These are phyloP conservation scores for Thalassarche chlororhynchos DNA, from an alignment of 2,113 vertebrate genomes.

Conservation along the genomic window DNA sequence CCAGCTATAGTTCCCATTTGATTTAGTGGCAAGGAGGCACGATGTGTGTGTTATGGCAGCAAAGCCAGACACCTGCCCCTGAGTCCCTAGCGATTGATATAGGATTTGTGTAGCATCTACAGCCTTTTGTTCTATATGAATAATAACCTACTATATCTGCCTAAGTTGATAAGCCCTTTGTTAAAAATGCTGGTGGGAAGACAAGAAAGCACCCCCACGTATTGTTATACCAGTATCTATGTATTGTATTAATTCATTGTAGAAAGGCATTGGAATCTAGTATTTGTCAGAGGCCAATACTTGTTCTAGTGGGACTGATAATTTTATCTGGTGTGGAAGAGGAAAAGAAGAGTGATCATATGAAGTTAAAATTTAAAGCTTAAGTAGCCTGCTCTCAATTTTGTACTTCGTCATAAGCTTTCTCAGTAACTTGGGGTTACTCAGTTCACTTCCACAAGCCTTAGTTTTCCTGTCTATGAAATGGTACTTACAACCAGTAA, in stretches of 20 bases:
- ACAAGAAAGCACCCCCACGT: neutral
- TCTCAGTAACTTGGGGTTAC: neutral
- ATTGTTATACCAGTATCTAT: neutral
- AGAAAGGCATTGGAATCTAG: neutral
- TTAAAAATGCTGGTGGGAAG: neutral
- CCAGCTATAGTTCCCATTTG: neutral
- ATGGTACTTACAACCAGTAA: neutral
- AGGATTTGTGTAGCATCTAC: neutral
- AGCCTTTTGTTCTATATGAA: neutral
- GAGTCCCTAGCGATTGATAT: neutral
- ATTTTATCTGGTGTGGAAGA: neutral
- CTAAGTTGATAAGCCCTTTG: neutral
- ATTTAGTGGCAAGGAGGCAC: neutral
- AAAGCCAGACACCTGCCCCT: neutral
- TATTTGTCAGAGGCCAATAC: neutral
- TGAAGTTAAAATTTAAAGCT: neutral
- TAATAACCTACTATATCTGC: neutral
- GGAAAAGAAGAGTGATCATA: neutral
- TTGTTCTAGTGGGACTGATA: neutral
- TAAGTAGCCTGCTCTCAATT: neutral
- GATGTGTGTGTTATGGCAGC: accelerated
- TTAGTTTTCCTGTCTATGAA: neutral
- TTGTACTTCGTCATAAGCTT: neutral
- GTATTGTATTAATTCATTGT: neutral
- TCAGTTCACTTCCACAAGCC: neutral